Percentiles rank a stretch among this genome's conserved stretches.
Evolutionary conservation across 2,113 vertebrate species (phyloP).

Genomic region (Lepus europaeus): DNA sequence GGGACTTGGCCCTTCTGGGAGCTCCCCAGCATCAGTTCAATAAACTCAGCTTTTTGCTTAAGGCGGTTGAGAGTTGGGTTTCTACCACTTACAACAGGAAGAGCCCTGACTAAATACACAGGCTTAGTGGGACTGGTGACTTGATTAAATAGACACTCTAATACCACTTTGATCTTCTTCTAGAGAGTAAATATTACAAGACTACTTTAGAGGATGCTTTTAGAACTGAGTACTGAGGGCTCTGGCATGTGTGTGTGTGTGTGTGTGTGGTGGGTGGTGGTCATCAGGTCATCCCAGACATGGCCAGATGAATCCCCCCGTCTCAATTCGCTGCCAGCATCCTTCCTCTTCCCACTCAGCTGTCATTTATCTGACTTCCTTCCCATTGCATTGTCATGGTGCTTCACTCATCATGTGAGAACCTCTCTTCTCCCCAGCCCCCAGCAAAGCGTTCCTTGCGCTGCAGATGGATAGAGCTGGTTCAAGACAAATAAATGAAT

Average conservation of each 20-base stretch:
- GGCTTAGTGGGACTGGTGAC: not conserved
- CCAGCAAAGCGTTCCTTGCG: not conserved
- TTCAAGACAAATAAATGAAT: constrained; percentile 12
- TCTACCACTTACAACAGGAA: not conserved
- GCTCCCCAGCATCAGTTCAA: not conserved
- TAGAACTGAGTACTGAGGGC: not conserved
- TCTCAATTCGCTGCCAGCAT: not conserved
- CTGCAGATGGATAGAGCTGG: not conserved
- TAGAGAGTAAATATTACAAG: not conserved
- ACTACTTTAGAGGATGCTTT: not conserved
- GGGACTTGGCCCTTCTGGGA: not conserved
- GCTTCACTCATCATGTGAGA: not conserved
- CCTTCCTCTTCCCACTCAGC: not conserved
- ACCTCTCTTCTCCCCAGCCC: not conserved
- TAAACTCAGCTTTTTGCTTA: not conserved
- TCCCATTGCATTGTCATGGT: not conserved
- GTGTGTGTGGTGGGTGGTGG: not conserved
- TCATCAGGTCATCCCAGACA: not conserved
- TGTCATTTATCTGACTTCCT: not conserved
- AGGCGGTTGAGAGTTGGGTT: not conserved
- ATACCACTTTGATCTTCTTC: constrained; percentile 18
- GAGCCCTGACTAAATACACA: not conserved
- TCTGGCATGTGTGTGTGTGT: not conserved
- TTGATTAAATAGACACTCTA: constrained; percentile 36
- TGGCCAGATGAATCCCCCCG: not conserved